These are phyloP conservation scores for Rapana venosa DNA, from an alignment of 2,888 invertebrate genomes.

Conservation along the genomic window DNA sequence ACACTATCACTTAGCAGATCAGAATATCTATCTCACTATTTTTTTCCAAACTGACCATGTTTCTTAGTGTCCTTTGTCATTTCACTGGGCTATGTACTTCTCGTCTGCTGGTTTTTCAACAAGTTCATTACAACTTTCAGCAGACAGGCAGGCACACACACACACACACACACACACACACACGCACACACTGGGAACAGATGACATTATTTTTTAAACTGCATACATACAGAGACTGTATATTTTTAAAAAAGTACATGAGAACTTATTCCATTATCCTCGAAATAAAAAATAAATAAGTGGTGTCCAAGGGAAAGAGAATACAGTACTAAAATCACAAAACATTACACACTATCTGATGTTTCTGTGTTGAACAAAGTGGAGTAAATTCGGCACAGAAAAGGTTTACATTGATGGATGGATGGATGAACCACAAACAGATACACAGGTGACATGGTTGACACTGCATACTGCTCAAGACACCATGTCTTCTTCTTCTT, in stretches of 20 bases:
- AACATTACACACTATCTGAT: background rate
- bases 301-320: background rate
- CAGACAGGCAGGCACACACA: background rate
- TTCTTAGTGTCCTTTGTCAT: too few relatives aligned
- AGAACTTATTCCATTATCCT: too few relatives aligned
- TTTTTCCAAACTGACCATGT: background rate
- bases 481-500: too few relatives aligned
- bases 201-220: background rate
- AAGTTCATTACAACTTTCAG: too few relatives aligned
- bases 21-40: background rate
- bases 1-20: background rate
- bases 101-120: too few relatives aligned
- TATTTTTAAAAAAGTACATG: too few relatives aligned
- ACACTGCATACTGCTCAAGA: too few relatives aligned
- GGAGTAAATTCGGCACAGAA: background rate
- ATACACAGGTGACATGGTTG: background rate
- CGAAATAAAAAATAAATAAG: background rate
- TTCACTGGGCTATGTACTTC: too few relatives aligned
- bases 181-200: background rate
- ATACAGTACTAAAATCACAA: background rate
- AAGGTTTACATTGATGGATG: background rate
- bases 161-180: constrained; percentile 14
- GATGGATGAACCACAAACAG: background rate
- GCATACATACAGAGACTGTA: constrained; percentile 30
- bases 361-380: too few relatives aligned